Conservation (phyloP, 2,888 invertebrate species). For the Ophion costatus region DNA sequence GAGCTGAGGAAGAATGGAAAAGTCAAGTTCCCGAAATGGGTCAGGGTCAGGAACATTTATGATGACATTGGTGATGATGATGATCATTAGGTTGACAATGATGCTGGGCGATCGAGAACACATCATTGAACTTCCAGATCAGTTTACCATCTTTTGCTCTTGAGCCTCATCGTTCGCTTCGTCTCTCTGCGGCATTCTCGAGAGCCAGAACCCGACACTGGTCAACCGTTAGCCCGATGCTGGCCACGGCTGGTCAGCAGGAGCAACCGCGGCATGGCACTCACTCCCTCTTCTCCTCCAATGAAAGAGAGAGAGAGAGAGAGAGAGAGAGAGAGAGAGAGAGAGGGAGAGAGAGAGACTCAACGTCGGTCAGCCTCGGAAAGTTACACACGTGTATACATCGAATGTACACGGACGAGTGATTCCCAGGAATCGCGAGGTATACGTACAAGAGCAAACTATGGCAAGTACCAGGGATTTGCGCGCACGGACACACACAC, state of each 20-base stretch:
- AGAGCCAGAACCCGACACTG: conserved; percentile 33
- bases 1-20: conserved; percentile 22
- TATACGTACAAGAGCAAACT: conserved; percentile 20
- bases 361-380: conserved; percentile 60
- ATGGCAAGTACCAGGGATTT: conserved; percentile 28
- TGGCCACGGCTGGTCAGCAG: conserved; percentile 40
- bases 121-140: conserved; percentile 28
- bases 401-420: conserved; percentile 33
- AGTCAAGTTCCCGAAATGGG: conserved; percentile 40
- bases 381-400: not conserved
- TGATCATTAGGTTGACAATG: conserved; percentile 2
- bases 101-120: conserved; percentile 44
- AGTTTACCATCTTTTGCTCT: not conserved
- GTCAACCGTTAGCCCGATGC: conserved; percentile 58
- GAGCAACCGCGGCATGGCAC: conserved; percentile 35
- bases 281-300: conserved; percentile 37
- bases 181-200: conserved; percentile 12
- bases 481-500: not conserved
- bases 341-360: conserved; percentile 17
- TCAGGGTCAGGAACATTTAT: conserved; percentile 58
- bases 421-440: conserved; percentile 39
- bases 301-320: conserved; percentile 14
- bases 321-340: conserved; percentile 18
- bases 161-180: not conserved
- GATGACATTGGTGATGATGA: conserved; percentile 44